phyloP scores from a whole-genome alignment of 2,113 vertebrate genomes.

The Lepus timidus region DNA sequence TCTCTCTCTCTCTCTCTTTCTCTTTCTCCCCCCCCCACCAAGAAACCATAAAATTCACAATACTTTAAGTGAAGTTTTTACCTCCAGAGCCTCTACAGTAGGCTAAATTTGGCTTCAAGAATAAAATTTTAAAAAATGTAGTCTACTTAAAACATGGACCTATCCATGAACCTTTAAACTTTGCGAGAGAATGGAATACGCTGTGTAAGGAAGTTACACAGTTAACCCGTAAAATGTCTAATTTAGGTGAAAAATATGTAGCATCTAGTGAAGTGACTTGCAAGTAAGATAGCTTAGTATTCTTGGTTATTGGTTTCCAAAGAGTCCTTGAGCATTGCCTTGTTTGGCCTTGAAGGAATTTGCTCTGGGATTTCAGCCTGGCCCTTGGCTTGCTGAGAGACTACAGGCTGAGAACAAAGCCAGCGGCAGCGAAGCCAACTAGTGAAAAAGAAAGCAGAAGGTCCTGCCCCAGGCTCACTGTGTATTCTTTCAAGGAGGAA shows the following conservation, averaged over 20 bases:
- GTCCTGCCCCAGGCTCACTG: slow-evolving; percentile 46
- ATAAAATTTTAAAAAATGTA: not conserved
- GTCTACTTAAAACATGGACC: not conserved
- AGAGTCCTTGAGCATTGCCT: slow-evolving; percentile 75
- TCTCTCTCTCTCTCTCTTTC: too few species aligned
- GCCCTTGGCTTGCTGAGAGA: slow-evolving; percentile 76
- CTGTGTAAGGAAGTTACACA: not conserved
- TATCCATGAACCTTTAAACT: not conserved
- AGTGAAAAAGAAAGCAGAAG: slow-evolving; percentile 71
- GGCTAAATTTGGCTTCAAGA: not conserved
- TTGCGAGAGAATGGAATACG: not conserved
- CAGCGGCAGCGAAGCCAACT: slow-evolving; percentile 61
- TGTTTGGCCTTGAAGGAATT: slow-evolving; percentile 82
- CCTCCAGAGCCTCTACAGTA: not conserved
- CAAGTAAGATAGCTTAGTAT: slow-evolving; percentile 57
- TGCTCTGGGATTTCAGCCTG: slow-evolving; percentile 81
- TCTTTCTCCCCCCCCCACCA: not conserved
- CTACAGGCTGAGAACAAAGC: slow-evolving; percentile 67
- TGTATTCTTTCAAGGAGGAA: slow-evolving; percentile 71
- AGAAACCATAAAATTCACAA: not conserved
- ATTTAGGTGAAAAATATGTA: not conserved
- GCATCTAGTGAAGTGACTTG: slow-evolving; percentile 16
- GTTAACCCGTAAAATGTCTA: not conserved
- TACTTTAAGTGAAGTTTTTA: not conserved
- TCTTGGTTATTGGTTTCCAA: slow-evolving; percentile 68